Evolutionary conservation across 2,113 vertebrate species (phyloP).

Genomic region (Eulemur rufifrons): DNA sequence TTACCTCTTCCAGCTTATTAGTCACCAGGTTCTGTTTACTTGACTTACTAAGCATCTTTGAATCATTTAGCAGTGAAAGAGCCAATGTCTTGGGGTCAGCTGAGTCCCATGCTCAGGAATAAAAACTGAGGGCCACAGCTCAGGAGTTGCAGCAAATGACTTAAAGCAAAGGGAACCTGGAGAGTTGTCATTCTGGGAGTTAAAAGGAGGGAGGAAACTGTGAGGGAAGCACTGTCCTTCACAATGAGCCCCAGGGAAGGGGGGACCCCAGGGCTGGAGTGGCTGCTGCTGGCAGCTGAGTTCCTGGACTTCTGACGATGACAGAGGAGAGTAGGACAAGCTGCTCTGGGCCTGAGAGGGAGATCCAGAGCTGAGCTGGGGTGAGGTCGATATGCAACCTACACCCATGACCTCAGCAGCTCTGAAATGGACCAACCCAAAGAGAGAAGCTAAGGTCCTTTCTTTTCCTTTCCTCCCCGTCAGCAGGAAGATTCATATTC

Average conservation of each 20-base stretch:
- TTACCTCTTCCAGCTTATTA: neutral
- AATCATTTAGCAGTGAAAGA: neutral
- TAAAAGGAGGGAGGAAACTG: neutral
- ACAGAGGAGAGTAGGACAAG: neutral
- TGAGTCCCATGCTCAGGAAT: neutral
- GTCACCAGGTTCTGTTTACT: neutral
- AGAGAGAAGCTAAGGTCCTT: neutral
- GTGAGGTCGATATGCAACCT: rapidly evolving
- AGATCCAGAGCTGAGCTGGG: neutral
- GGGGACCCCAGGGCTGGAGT: neutral
- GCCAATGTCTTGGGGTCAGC: neutral
- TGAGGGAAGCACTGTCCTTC: neutral
- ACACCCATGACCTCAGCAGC: neutral
- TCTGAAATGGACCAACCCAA: neutral
- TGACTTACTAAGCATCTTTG: neutral
- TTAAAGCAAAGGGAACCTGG: neutral
- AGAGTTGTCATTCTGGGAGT: neutral
- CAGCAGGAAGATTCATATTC: neutral
- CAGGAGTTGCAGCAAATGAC: neutral
- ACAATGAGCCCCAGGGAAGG: neutral
- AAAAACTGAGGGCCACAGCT: neutral
- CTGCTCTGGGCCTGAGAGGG: neutral
- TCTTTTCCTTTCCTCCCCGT: neutral
- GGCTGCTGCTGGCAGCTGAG: neutral
- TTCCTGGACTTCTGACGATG: neutral